Conservation (phyloP, 2,113 vertebrate species). For the Macrotus californicus region DNA sequence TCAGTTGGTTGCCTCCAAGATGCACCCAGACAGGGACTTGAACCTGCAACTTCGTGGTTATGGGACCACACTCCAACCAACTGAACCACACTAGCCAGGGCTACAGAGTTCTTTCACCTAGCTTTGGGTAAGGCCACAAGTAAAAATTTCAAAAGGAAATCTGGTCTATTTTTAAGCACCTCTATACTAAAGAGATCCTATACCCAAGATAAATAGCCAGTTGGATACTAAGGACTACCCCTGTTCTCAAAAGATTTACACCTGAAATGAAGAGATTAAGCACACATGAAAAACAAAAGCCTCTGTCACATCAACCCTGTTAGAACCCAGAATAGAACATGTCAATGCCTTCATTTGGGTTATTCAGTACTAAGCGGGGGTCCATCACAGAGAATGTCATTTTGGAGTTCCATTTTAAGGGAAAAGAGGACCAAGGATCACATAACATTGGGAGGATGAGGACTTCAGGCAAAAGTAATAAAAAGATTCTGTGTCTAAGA, state of each 20-base stretch:
- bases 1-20: too few species aligned
- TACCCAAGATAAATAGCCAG: background rate
- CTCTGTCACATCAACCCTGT: background rate
- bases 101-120: background rate
- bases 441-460: background rate
- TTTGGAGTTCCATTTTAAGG: background rate
- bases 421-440: background rate
- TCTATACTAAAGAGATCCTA: background rate
- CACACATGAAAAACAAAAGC: background rate
- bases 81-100: too few species aligned
- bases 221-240: background rate
- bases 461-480: background rate
- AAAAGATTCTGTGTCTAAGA: background rate
- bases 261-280: background rate
- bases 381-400: background rate
- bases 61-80: too few species aligned
- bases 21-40: too few species aligned
- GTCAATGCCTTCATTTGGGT: background rate
- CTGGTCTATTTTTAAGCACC: background rate
- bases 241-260: background rate
- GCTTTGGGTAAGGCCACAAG: background rate
- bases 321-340: background rate
- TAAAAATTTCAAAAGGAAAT: background rate
- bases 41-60: too few species aligned
- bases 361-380: background rate